Percentiles rank a stretch among this genome's conserved stretches.
Conservation (phyloP, 1,140 invertebrate genomes). For the Dendrolimus punctatus region DNA sequence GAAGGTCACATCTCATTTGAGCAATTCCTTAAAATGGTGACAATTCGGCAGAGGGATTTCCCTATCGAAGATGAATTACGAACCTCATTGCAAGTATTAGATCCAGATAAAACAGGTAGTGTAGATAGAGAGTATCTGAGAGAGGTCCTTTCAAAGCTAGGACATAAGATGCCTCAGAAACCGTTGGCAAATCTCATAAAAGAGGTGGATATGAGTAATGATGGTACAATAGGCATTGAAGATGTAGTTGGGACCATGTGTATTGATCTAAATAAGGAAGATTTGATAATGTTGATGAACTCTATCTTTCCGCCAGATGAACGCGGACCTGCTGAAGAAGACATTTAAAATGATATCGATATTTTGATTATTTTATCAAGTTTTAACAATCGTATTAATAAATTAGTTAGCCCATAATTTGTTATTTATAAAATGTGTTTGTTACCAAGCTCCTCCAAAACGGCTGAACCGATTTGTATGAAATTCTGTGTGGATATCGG, state of each 20-base stretch:
- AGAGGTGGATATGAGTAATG: conserved; percentile 58
- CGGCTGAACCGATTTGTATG: too few relatives aligned
- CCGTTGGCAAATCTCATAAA: conserved; percentile 50
- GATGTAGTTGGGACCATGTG: conserved; percentile 60
- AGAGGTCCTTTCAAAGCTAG: conserved; percentile 41
- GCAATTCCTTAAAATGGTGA: conserved; percentile 60
- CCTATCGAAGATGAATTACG: conserved; percentile 54
- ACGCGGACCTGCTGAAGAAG: conserved; percentile 9
- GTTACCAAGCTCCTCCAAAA: too few relatives aligned
- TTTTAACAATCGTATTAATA: too few relatives aligned
- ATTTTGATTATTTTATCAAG: neutral
- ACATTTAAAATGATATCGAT: conserved; percentile 5
- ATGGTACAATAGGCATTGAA: conserved; percentile 56
- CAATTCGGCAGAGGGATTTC: conserved; percentile 49
- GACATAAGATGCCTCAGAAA: conserved; percentile 47
- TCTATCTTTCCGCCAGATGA: conserved; percentile 27
- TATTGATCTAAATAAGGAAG: conserved; percentile 57
- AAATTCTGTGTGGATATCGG: too few relatives aligned
- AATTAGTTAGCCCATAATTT: too few relatives aligned
- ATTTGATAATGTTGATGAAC: conserved; percentile 41
- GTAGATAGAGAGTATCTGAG: conserved; percentile 49
- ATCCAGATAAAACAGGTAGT: conserved; percentile 37
- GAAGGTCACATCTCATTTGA: conserved; percentile 52
- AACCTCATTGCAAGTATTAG: conserved; percentile 45
- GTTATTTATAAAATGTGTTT: too few relatives aligned